Percentiles rank a stretch among this genome's conserved stretches.
phyloP scores from a whole-genome alignment of 2,888 invertebrate species.

The Caenorhabditis angaria region DNA sequence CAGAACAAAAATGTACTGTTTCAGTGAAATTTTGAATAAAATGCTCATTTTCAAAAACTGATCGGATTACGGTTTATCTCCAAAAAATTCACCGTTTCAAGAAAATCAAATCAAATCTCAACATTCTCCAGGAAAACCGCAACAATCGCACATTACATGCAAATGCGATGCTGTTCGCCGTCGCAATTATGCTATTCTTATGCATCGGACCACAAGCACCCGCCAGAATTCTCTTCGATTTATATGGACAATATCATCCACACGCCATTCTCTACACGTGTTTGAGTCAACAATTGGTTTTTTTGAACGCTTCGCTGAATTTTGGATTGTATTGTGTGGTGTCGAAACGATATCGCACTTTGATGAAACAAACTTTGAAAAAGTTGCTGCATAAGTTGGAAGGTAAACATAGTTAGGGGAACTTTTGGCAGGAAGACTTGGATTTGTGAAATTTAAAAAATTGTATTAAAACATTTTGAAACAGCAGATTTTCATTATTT shows the following conservation, averaged over 20 bases:
- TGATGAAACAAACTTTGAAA: constrained; percentile 55
- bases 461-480: too few species aligned
- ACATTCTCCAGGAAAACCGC: constrained; percentile 33
- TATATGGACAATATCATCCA: constrained; percentile 65
- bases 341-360: constrained; percentile 63
- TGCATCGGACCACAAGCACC: constrained; percentile 72
- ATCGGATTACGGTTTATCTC: too few species aligned
- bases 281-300: constrained; percentile 69
- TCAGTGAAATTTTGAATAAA: too few species aligned
- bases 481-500: too few species aligned
- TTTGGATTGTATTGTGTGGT: constrained; percentile 71
- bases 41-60: too few species aligned
- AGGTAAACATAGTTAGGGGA: constrained; percentile 8
- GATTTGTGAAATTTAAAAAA: too few species aligned
- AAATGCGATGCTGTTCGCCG: constrained; percentile 72
- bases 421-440: too few species aligned
- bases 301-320: constrained; percentile 71
- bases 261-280: constrained; percentile 68
- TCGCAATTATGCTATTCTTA: constrained; percentile 68
- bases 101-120: too few species aligned
- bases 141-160: constrained; percentile 60
- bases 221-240: constrained; percentile 68
- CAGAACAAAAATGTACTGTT: too few species aligned
- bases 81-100: too few species aligned
- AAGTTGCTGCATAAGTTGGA: constrained; percentile 42